Conservation (phyloP, 2,888 invertebrate genomes). For the Trichopria drosophilae region DNA sequence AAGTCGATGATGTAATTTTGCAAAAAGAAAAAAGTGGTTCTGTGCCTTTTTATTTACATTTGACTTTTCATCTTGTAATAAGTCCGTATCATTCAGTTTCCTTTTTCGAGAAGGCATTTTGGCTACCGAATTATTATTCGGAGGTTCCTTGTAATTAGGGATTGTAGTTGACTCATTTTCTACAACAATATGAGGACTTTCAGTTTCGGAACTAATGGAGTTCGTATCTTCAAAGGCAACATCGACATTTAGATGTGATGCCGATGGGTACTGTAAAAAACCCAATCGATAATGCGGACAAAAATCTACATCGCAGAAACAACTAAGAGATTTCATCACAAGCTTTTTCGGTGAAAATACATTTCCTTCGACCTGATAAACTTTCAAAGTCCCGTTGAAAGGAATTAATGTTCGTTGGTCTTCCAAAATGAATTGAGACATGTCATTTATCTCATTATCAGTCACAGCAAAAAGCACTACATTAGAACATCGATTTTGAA, state of each 20-base stretch:
- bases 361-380: constrained; percentile 6
- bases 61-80: too few species aligned
- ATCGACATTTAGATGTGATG: not conserved
- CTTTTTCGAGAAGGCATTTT: too few species aligned
- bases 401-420: not conserved
- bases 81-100: too few species aligned
- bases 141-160: too few species aligned
- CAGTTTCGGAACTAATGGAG: too few species aligned
- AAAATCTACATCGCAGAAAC: not conserved
- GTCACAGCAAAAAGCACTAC: not conserved
- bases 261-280: not conserved
- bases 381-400: constrained; percentile 6
- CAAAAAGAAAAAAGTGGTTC: too few species aligned
- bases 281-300: not conserved
- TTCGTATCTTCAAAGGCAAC: too few species aligned
- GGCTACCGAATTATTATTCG: too few species aligned
- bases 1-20: too few species aligned
- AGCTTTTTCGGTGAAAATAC: constrained; percentile 5
- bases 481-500: not conserved
- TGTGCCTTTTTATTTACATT: too few species aligned
- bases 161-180: too few species aligned
- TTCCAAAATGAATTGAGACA: not conserved
- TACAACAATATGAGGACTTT: too few species aligned
- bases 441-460: not conserved
- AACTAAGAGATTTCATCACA: constrained; percentile 8